Evolutionary conservation across 2,888 invertebrate genomes (phyloP), one percentile per base, ranked within the genome.

Genomic region (Drosophila mettleri): DNA sequence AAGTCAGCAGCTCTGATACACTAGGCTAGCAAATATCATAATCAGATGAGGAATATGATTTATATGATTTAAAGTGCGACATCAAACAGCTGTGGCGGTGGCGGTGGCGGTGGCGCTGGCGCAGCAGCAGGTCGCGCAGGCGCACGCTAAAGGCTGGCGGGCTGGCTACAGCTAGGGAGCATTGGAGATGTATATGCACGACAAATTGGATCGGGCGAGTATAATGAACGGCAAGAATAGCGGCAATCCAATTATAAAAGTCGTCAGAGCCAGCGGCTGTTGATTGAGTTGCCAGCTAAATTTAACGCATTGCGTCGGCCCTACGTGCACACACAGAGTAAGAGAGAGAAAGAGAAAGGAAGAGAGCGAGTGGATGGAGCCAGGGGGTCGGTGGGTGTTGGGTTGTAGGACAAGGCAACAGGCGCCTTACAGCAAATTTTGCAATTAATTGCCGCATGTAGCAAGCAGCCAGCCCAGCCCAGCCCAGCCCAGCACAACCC

Each of bases 211-310:
- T 64, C 48, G 20, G 61, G 36, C 61, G 46, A 31, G 54, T 67
- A 59, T 68, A 72, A 74, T 67, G 51, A 74, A 75, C 24, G 54
- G 58, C 67, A 45, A 65, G 55, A 65, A 59, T 77, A 63, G 67
- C 75, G 49, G 45, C 75, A 60, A 68, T 79, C 86, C 82, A 82
- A 82, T 82, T 82, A 82, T 82, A 82, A 86, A 75, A 80, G 80
- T 75, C 86, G 76, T 80, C 86, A 64, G 73, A 67, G 71, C 69
- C 69, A 71, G 43, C 74, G 62, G 46, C 70, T 78, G 84, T 70
- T 84, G 84, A 86, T 86, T 86, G 86, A 84, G 84, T 81, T 77
- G 86, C 84, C 63, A 60, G 78, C 80, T 87, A 73, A 80, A 74
- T 84, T 76, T 77, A 82, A 43, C n/a, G 24, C 43, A 43, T 27